A percentile compares a stretch with the other conserved stretches of the same genome.
Evolutionary conservation across 2,113 vertebrate genomes (phyloP).

Genomic region (Falco punctatus): DNA sequence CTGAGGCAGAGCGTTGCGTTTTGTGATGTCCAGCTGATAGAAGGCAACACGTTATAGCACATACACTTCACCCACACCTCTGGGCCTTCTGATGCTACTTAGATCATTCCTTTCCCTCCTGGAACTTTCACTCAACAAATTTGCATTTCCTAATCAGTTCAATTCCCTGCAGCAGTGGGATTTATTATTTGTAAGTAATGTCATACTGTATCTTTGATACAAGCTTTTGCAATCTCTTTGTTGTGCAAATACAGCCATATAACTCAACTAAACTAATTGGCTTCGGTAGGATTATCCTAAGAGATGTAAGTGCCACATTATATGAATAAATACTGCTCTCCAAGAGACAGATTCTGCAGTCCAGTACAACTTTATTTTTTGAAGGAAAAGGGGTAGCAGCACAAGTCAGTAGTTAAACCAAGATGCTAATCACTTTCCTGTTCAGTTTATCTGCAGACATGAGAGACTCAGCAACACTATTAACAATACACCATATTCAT

Average conservation of each 20-base stretch:
- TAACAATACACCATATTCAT: accelerated
- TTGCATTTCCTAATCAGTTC: neutral
- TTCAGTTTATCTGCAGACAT: neutral
- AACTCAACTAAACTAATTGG: neutral
- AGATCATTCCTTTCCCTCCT: neutral
- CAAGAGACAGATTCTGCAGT: neutral
- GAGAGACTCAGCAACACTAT: neutral
- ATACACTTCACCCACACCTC: neutral
- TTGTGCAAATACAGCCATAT: neutral
- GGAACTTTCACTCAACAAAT: neutral
- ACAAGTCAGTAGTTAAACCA: neutral
- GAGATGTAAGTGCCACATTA: neutral
- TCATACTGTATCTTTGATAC: neutral
- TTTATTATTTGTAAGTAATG: neutral
- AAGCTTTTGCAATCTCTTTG: neutral
- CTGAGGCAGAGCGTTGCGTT: neutral
- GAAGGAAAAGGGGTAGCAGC: neutral
- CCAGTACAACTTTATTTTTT: neutral
- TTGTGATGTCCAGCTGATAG: too few species aligned
- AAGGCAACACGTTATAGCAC: accelerated
- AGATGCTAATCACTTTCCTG: neutral
- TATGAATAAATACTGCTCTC: neutral
- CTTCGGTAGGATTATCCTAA: neutral
- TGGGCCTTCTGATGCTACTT: neutral
- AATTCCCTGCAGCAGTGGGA: neutral